These are phyloP conservation scores for Furcifer pardalis DNA, from an alignment of 2,797 vertebrate species.

Conservation along the genomic window DNA sequence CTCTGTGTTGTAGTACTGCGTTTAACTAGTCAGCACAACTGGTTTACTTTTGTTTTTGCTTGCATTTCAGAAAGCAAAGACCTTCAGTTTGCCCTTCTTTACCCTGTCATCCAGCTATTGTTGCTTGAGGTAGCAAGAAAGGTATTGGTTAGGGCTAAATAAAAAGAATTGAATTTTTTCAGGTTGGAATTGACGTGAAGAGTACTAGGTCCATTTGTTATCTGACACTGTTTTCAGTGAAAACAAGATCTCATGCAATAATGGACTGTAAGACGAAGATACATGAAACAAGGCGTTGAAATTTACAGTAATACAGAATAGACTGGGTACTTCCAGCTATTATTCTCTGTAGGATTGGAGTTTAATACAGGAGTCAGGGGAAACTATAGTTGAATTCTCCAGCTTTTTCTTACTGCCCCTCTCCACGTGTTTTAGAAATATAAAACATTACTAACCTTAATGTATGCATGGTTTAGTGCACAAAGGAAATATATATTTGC, in stretches of 20 bases:
- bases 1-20: background rate
- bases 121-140: background rate
- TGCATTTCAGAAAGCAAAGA: slow-evolving; percentile 1
- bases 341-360: background rate
- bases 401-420: background rate
- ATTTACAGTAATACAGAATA: slow-evolving; percentile 16
- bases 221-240: slow-evolving; percentile 5
- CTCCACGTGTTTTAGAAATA: background rate
- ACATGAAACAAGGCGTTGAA: slow-evolving; percentile 35
- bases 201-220: slow-evolving; percentile 21
- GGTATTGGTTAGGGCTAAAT: background rate
- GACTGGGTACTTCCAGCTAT: background rate
- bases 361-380: slow-evolving; percentile 2
- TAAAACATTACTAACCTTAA: background rate
- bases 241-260: slow-evolving; percentile 13
- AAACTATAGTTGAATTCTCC: background rate
- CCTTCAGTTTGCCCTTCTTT: background rate
- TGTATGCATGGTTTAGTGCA: background rate
- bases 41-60: background rate
- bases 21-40: background rate
- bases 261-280: slow-evolving; percentile 28
- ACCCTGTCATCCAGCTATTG: background rate
- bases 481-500: background rate
- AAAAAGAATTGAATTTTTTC: slow-evolving; percentile 4
- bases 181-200: background rate